Percentiles rank a stretch among this genome's conserved stretches.
Evolutionary conservation across 2,888 invertebrate genomes (phyloP).

Genomic region (Halictus quadricinctus): DNA sequence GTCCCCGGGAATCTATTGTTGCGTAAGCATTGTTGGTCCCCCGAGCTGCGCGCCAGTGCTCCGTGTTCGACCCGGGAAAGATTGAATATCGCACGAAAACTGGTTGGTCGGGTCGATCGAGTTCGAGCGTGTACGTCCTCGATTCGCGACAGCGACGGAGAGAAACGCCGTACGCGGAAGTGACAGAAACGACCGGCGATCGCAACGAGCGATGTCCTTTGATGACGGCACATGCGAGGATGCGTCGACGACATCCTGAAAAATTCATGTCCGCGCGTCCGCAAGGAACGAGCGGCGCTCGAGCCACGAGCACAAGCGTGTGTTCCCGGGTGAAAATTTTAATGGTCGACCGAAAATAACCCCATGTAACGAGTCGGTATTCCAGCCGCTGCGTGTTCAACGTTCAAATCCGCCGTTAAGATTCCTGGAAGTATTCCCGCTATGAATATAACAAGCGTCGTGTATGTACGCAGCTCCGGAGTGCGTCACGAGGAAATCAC

Average conservation of each 20-base stretch:
- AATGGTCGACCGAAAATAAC: constrained; percentile 56
- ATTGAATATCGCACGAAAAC: neutral
- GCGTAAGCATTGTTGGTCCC: neutral
- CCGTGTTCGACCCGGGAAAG: neutral
- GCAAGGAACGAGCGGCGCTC: neutral
- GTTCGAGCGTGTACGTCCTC: neutral
- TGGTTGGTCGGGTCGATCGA: neutral
- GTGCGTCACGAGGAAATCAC: constrained; percentile 33
- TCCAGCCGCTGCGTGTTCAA: constrained; percentile 48
- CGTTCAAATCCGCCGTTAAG: constrained; percentile 51
- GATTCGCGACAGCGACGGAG: neutral
- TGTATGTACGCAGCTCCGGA: neutral
- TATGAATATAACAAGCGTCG: constrained; percentile 23
- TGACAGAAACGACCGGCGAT: neutral
- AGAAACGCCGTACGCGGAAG: neutral
- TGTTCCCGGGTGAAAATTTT: constrained; percentile 46
- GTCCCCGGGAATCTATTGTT: neutral
- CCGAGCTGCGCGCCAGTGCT: neutral
- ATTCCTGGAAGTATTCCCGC: constrained; percentile 52
- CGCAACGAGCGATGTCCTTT: neutral
- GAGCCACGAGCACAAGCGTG: neutral
- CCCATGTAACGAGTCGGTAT: constrained; percentile 51
- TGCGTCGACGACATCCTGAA: neutral
- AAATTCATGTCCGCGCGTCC: neutral
- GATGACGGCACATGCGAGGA: neutral